Base-by-base conservation (phyloP, 2,113 vertebrate species). In the Polyodon spathula region DNA sequence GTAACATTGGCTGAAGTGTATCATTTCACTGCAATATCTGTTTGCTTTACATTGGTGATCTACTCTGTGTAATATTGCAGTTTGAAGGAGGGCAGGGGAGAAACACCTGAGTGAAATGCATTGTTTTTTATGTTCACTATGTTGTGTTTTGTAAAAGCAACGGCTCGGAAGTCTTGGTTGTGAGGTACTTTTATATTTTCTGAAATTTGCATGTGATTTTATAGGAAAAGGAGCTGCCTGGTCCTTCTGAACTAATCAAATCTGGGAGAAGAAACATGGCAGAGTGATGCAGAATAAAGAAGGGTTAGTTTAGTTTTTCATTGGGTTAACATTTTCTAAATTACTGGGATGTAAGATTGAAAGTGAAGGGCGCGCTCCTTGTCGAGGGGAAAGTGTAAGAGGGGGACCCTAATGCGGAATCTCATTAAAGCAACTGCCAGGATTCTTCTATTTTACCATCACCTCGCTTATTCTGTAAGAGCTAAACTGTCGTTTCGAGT, bases 351-450 rank as follows among this genome's bases (percentile, higher is more conserved):
- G 73, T 73, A 68, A 88, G 82, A 90, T 86, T 88, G 79, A 86
- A 89, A 88, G 89, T 88, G 86, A 94, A 92, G 86, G 88, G 76
- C 80, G 69, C 72, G 75, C 74, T 90, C 74, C 78, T 86, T 75
- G 72, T 83, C 76, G 83, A 78, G 82, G 77, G 71, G 71, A 84
- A 77, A 84, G 82, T 79, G 83, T 86, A 86, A 75, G 81, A 82
- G 81, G 88, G 78, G 76, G 83, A 84, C 85, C 85, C 85, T 89
- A 90, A 93, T 91, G 78, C 86, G 83, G 87, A 90, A 93, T 93
- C 90, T 97, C 89, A 94, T 97, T 97, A 95, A 90, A 86, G 85
- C 76, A 86, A 82, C 90, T 95, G 93, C 96, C 95, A 95, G 78
- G 83, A 87, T 87, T 79, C 79, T 78, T 94, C 88, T 90, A 81